Evolutionary conservation across 2,797 vertebrate species (phyloP).

Genomic region (Hafferia zeledoni): DNA sequence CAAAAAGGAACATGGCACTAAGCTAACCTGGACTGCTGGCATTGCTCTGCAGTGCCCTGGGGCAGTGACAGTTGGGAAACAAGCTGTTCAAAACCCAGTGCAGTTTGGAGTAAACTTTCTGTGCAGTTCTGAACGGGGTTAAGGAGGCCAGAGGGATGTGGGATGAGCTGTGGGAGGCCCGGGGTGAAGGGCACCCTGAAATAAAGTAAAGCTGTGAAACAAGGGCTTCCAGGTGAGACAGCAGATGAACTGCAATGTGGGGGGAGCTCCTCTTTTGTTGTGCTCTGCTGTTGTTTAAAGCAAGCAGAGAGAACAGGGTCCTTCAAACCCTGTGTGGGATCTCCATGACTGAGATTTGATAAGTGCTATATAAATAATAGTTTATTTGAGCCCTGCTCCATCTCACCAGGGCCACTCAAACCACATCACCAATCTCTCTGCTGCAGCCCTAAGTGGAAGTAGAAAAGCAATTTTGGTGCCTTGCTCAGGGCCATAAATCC

Average conservation of each 20-base stretch:
- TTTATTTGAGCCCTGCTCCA: not conserved
- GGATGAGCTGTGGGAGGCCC: not conserved
- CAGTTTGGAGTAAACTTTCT: not conserved
- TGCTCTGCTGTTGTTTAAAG: not conserved
- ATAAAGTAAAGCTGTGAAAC: not conserved
- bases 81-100: not conserved
- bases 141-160: not conserved
- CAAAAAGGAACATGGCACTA: not conserved
- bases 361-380: not conserved
- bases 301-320: not conserved
- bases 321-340: not conserved
- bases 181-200: not conserved
- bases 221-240: not conserved
- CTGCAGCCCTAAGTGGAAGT: not conserved
- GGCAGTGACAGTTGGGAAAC: not conserved
- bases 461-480: not conserved
- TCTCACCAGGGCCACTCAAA: not conserved
- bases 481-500: not conserved
- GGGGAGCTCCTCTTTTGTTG: not conserved
- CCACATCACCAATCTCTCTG: not conserved
- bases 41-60: not conserved
- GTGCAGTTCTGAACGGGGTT: not conserved
- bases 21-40: conserved; percentile 23
- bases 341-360: not conserved
- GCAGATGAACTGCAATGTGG: not conserved